These are phyloP conservation scores for Leptinotarsa texana DNA, from an alignment of 1,140 invertebrate species.

Conservation along the genomic window DNA sequence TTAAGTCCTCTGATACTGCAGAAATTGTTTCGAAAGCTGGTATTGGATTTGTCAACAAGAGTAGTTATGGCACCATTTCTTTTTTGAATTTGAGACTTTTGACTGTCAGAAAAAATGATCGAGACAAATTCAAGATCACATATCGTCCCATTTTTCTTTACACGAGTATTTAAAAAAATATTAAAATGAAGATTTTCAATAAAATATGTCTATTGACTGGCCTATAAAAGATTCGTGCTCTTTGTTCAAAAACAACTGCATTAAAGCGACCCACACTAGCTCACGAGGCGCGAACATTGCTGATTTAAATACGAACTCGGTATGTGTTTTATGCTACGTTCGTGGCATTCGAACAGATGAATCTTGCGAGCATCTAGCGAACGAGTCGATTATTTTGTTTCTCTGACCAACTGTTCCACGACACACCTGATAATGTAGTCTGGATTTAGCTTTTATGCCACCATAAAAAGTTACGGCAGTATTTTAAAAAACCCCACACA, in stretches of 20 bases:
- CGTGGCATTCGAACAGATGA: conserved; percentile 24
- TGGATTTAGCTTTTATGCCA: conserved; percentile 34
- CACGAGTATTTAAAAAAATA: too few species aligned
- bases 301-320: conserved; percentile 31
- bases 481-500: conserved; percentile 31
- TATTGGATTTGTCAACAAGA: too few species aligned
- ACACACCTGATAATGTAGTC: conserved; percentile 38
- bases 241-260: conserved; percentile 40
- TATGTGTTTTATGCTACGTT: conserved; percentile 33
- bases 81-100: too few species aligned
- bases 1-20: too few species aligned
- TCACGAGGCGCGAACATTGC: conserved; percentile 20
- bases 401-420: conserved; percentile 30
- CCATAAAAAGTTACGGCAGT: conserved; percentile 35
- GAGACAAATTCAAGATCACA: too few species aligned
- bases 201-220: not conserved
- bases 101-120: too few species aligned
- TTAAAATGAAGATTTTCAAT: too few species aligned
- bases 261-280: conserved; percentile 30
- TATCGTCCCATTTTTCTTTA: too few species aligned
- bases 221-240: conserved; percentile 20
- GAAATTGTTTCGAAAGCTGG: too few species aligned
- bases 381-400: conserved; percentile 22
- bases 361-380: conserved; percentile 12
- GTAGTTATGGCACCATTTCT: too few species aligned